Percentiles rank a stretch among this genome's conserved stretches.
Evolutionary conservation across 2,797 vertebrate genomes (phyloP).

Genomic region (Argyrosomus regius): DNA sequence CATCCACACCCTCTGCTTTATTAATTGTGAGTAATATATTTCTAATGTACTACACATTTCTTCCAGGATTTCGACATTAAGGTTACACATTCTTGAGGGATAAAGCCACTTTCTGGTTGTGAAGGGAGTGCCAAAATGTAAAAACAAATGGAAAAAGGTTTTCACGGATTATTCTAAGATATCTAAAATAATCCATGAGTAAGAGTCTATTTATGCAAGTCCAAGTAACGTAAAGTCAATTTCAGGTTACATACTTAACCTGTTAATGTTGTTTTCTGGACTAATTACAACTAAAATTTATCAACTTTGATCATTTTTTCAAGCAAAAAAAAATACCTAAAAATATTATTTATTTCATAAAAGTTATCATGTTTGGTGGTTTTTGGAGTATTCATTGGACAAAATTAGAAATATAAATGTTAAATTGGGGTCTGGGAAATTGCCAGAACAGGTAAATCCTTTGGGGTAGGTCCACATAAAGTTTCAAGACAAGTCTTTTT

Average conservation of each 20-base stretch:
- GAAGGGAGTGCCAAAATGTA: not conserved
- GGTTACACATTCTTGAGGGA: not conserved
- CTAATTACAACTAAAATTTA: too few species aligned
- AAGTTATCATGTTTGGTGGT: not conserved
- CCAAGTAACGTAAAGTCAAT: not conserved
- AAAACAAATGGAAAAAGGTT: too few species aligned
- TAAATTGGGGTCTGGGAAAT: not conserved
- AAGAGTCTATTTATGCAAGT: not conserved
- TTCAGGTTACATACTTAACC: too few species aligned
- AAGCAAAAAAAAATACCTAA: too few species aligned
- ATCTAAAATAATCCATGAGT: not conserved
- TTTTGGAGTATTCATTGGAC: not conserved
- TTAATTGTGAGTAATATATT: not conserved
- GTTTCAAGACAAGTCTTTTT: not conserved
- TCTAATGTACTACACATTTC: not conserved
- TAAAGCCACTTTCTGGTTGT: not conserved
- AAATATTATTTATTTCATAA: too few species aligned
- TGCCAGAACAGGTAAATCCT: not conserved
- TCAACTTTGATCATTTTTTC: too few species aligned
- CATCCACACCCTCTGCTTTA: not conserved
- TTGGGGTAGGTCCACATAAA: not conserved
- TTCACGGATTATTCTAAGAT: not conserved
- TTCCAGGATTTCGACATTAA: not conserved
- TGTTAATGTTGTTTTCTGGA: too few species aligned
- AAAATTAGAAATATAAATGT: not conserved